Percentiles rank a stretch among this genome's conserved stretches.
Conservation (phyloP, 2,797 vertebrate species). For the Hippoglossus hippoglossus region DNA sequence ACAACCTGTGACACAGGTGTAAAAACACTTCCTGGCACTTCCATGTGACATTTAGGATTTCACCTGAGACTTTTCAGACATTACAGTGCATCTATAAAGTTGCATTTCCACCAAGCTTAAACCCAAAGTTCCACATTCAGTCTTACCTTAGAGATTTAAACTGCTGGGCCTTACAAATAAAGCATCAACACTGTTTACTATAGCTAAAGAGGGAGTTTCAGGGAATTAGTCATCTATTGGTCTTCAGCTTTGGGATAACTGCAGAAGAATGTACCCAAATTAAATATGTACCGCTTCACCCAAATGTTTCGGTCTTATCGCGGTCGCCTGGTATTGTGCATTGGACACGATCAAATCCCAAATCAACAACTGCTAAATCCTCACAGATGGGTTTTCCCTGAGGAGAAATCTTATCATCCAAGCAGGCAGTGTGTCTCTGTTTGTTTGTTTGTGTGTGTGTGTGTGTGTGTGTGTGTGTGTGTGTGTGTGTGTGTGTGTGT, state of each 20-base stretch:
- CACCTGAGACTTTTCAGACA: constrained; percentile 25
- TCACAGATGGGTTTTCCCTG: constrained; percentile 32
- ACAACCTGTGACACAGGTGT: constrained; percentile 42
- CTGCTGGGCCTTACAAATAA: background rate
- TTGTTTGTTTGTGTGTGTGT: constrained; percentile 1
- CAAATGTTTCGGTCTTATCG: constrained; percentile 14
- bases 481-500: constrained; percentile 3
- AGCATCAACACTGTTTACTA: background rate
- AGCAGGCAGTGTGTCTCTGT: background rate
- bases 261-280: background rate
- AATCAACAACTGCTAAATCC: constrained; percentile 27
- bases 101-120: background rate
- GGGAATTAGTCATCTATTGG: constrained; percentile 4
- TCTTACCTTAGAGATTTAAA: background rate
- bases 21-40: constrained; percentile 60
- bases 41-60: constrained; percentile 26
- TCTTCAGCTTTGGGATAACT: background rate
- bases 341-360: constrained; percentile 26
- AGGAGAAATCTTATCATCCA: constrained; percentile 32
- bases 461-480: constrained; percentile 2
- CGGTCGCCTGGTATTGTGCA: constrained; percentile 11
- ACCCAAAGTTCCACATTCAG: constrained; percentile 3
- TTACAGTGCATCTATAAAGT: background rate
- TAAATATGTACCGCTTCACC: constrained; percentile 1
- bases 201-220: background rate